Evolutionary conservation across 2,888 invertebrate genomes (phyloP), one percentile per base, ranked within the genome.

Genomic region (Timema podura): DNA sequence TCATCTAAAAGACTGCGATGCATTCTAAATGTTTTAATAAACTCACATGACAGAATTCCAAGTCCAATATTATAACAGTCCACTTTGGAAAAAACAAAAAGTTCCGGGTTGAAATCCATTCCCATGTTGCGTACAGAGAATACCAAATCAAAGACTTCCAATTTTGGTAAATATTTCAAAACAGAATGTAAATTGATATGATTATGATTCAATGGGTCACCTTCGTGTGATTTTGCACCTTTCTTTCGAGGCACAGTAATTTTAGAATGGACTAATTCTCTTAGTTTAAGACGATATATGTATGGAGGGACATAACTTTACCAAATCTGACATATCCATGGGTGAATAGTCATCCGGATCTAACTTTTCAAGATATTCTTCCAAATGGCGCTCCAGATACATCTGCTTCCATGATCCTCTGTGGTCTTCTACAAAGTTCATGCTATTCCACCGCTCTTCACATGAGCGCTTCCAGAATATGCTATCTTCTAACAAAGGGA

Each of bases 241-340:
- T 44, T 11, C n/a, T 9, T 61, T 8, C 61, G 30, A 6, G 61
- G 61, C 2, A 61, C 61, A 13, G 10, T 61, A 11, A 44, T 61
- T 44, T 44, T 61, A 5, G 61, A 61, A 44, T 61, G 85, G 48
- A 88, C 76, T 11, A 69, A 51, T 76, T 88, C 84, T 16, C 82
- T 84, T 10, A 87, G 77, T 11, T 80, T 77, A 69, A 88, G 76
- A 69, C 82, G 82, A 71, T 79, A 83, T 67, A 88, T 82, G 74
- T 84, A 87, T 0, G 85, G 85, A 71, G 83, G 83, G 82, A 45
- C 71, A 70, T 45, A 71, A 15, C 6, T 46, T 68, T 1, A 83
- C 82, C 83, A 84, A 74, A 48, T 76, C 76, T 75, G 81, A 78
- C n/a, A 76, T 76, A 30, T 79, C 77, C 73, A 82, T 80, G 67